Evolutionary conservation across 1,140 invertebrate genomes (phyloP), one percentile per base, ranked within the genome.

Genomic region (Dolichoris vasculosae): DNA sequence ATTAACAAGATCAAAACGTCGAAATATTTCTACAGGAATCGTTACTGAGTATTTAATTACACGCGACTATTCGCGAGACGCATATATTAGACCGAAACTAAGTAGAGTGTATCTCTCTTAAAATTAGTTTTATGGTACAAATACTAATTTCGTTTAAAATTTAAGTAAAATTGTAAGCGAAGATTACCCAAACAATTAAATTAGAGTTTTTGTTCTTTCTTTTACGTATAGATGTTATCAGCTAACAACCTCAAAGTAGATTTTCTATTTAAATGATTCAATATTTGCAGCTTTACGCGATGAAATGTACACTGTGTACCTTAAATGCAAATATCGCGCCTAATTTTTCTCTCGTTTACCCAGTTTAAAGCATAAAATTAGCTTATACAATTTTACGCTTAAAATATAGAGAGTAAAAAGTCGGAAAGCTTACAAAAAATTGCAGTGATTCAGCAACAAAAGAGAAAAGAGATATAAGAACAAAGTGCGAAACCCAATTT

Each of bases 401-500:
- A 1, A 80, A 79, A 67, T 38, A 67, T 3, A 48, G 15, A 35
- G 35, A 35, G 30, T 30, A 71, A 80, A 80, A 80, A 43, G 23
- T 48, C 2, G n/a, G 30, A 30, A 38, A n/a, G 32, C 43, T 40
- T 20, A 2, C n/a, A 38, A 64, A 51, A 82, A 71, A 82, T 82
- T 20, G 69, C 51, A 32, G 17, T 30, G 23, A 35, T 38, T 51
- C 20, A n/a, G 30, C 59, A 35, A 43, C 11, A 35, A 77, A 67
- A 51, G 26, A 8, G 7, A 69, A 48, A 46, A 71, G 43, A 77
- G 82, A 48, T 38, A 30, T 43, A 77, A 67, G 76, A 73, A 78
- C 83, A 84, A 84, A 84, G 64, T 64, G 51, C 67, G 77, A 85
- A 85, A 85, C 80, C 67, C 83, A 85, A 85, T 85, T 78, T 85